Conservation (phyloP, 2,888 invertebrate genomes). For the Drosophila meridionalis region DNA sequence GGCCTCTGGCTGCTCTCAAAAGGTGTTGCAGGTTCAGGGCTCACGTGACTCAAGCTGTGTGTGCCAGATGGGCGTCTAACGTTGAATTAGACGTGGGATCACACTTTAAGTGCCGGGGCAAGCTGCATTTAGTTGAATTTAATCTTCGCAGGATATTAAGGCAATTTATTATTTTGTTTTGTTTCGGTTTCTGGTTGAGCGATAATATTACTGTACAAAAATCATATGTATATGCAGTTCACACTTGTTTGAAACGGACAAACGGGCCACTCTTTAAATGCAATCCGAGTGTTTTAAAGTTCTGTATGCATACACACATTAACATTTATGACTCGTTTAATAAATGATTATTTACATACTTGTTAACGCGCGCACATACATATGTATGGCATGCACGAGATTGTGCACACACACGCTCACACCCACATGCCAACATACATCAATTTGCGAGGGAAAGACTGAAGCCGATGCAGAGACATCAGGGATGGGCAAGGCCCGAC, state of each 20-base stretch:
- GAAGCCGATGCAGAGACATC: neutral
- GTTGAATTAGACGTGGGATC: slow-evolving; percentile 38
- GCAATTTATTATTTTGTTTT: slow-evolving; percentile 26
- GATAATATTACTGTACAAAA: slow-evolving; percentile 2
- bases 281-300: slow-evolving; percentile 2
- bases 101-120: slow-evolving; percentile 35
- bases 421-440: neutral
- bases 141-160: slow-evolving; percentile 39
- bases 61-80: slow-evolving; percentile 2
- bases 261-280: neutral
- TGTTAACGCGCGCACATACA: slow-evolving; percentile 12
- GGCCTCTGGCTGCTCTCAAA: neutral
- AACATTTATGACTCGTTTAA: slow-evolving; percentile 78
- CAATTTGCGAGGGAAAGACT: slow-evolving; percentile 1
- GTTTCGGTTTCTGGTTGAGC: neutral
- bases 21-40: slow-evolving; percentile 17
- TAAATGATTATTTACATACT: slow-evolving; percentile 66
- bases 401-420: slow-evolving; percentile 1
- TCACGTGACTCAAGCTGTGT: slow-evolving; percentile 20
- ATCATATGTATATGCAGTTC: too few relatives aligned
- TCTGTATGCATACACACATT: slow-evolving; percentile 53
- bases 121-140: slow-evolving; percentile 36
- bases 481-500: slow-evolving; percentile 8
- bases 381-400: neutral
- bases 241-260: neutral